phyloP scores from a whole-genome alignment of 2,888 invertebrate species.

The Acanthacorydalis orientalis region DNA sequence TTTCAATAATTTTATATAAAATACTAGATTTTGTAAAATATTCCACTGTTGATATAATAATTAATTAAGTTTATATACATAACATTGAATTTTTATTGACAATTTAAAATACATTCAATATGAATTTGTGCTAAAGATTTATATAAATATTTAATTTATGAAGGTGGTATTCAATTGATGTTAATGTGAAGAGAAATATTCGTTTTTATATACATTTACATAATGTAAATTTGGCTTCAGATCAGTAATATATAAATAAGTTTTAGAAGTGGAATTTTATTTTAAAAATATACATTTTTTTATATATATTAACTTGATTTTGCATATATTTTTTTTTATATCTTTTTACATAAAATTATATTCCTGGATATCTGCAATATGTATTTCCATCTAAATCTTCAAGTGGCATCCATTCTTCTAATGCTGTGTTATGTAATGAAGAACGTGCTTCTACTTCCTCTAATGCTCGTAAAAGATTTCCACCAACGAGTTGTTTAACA shows the following conservation, averaged over 20 bases:
- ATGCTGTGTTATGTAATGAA: slow-evolving; percentile 21
- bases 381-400: slow-evolving; percentile 33
- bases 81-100: too few species aligned
- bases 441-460: slow-evolving; percentile 30
- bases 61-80: too few species aligned
- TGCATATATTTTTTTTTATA: too few species aligned
- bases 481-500: slow-evolving; percentile 39
- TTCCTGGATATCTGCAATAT: slow-evolving; percentile 34
- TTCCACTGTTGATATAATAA: too few species aligned
- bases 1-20: not conserved
- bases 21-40: too few species aligned
- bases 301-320: not conserved
- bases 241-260: too few species aligned
- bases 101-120: too few species aligned
- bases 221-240: not conserved
- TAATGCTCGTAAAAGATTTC: slow-evolving; percentile 37
- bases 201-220: too few species aligned
- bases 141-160: not conserved
- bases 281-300: not conserved
- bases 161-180: not conserved
- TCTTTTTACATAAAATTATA: slow-evolving; percentile 14
- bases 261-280: not conserved
- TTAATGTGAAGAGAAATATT: too few species aligned
- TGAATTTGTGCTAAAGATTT: too few species aligned
- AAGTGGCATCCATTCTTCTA: slow-evolving; percentile 35